Evolutionary conservation across 2,888 invertebrate genomes (phyloP).

Genomic region (Cryptocheilus praepositus): DNA sequence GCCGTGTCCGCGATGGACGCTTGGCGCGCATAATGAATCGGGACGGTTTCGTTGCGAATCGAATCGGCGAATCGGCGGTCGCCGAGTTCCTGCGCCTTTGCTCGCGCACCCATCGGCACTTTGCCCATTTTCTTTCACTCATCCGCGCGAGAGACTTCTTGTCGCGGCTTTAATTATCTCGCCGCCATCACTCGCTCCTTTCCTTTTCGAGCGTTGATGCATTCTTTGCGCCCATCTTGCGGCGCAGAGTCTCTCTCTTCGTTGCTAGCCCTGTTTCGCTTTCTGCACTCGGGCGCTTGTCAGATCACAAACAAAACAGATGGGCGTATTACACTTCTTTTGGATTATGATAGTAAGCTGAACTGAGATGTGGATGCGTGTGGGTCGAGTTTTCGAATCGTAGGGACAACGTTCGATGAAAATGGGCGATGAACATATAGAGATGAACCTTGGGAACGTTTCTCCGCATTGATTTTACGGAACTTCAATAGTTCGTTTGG

Average conservation of each 20-base stretch:
- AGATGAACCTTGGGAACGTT: too few relatives aligned
- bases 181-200: slow-evolving; percentile 39
- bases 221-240: too few relatives aligned
- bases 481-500: too few relatives aligned
- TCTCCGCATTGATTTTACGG: too few relatives aligned
- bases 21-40: not conserved
- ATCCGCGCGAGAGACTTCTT: not conserved
- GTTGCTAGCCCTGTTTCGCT: not conserved
- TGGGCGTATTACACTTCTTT: too few relatives aligned
- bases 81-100: slow-evolving; percentile 38
- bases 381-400: too few relatives aligned
- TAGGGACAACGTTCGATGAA: too few relatives aligned
- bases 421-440: too few relatives aligned
- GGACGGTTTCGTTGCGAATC: slow-evolving; percentile 31
- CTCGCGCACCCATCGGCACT: slow-evolving; percentile 32
- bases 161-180: slow-evolving; percentile 42
- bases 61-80: slow-evolving; percentile 58
- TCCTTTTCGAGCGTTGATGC: not conserved
- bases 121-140: slow-evolving; percentile 9
- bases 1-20: slow-evolving; percentile 62
- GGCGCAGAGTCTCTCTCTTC: not conserved
- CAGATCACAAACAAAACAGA: too few relatives aligned
- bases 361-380: too few relatives aligned
- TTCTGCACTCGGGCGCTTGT: not conserved
- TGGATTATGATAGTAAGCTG: too few relatives aligned